These are phyloP conservation scores for Mactra quadrangularis DNA, from an alignment of 1,140 invertebrate genomes.

Conservation along the genomic window DNA sequence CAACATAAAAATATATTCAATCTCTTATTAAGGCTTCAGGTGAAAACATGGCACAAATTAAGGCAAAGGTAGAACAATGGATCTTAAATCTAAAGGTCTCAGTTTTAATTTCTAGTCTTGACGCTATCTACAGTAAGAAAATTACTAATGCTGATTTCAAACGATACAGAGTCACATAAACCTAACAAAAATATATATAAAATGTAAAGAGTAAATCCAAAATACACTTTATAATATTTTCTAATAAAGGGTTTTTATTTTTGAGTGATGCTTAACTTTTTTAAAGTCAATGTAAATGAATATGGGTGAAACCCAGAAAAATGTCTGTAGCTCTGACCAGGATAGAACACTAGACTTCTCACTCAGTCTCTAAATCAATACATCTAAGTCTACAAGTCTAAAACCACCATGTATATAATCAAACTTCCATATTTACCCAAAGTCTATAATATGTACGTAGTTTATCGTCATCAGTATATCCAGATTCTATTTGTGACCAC, in stretches of 20 bases:
- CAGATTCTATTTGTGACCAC: slow-evolving; percentile 88
- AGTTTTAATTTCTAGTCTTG: no score
- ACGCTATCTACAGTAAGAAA: no score
- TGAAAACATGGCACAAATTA: not conserved
- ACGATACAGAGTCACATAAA: no score
- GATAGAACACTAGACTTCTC: not conserved
- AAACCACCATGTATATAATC: not conserved
- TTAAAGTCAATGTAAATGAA: not conserved
- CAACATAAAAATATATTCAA: not conserved
- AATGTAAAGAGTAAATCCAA: no score
- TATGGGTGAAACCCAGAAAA: not conserved
- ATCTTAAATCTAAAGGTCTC: not conserved
- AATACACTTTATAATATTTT: no score
- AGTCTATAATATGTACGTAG: slow-evolving; percentile 92
- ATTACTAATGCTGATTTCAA: no score
- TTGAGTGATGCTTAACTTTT: no score
- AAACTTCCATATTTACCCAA: slow-evolving; percentile 88
- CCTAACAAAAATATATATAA: no score
- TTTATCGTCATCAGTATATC: slow-evolving; percentile 86
- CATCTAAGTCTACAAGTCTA: not conserved
- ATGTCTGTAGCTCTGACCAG: not conserved
- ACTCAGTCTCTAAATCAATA: not conserved
- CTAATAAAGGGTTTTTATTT: no score
- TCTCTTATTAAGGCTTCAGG: not conserved
- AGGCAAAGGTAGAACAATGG: not conserved